Evolutionary conservation across 2,113 vertebrate genomes (phyloP).

Genomic region (Amblyornis subalaris): DNA sequence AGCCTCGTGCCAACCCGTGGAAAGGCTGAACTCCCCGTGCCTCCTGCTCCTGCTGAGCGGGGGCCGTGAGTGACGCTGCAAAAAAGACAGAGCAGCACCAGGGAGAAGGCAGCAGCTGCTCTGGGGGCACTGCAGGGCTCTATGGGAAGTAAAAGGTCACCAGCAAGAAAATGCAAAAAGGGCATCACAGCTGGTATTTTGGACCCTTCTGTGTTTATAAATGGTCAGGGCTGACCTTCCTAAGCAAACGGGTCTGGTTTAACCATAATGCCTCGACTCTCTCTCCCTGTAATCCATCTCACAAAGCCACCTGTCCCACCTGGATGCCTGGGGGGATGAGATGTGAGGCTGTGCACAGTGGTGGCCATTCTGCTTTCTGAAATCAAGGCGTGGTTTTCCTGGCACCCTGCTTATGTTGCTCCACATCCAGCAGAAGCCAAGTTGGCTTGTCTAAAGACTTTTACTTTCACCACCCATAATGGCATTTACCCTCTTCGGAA

Average conservation of each 20-base stretch:
- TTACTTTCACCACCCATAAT: neutral
- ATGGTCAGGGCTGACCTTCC: neutral
- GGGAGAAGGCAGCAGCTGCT: neutral
- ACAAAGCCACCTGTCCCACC: neutral
- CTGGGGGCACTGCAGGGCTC: neutral
- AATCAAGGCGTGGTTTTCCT: neutral
- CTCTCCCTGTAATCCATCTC: neutral
- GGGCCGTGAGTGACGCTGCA: rapidly evolving
- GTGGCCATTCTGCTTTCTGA: neutral
- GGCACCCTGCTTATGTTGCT: neutral
- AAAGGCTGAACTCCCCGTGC: neutral
- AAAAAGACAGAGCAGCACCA: neutral
- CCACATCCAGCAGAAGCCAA: neutral
- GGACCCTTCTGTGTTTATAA: neutral
- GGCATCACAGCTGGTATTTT: neutral
- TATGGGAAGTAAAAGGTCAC: neutral
- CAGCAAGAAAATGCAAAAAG: neutral
- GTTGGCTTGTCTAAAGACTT: neutral
- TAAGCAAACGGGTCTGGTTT: neutral
- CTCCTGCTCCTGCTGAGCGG: too few species aligned
- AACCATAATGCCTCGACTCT: neutral
- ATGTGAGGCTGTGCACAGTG: rapidly evolving
- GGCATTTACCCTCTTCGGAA: neutral
- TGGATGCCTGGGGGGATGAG: neutral
- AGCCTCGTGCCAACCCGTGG: rapidly evolving